These are phyloP conservation scores for Cistogaster globosa DNA, from an alignment of 2,888 invertebrate species.

Conservation along the genomic window DNA sequence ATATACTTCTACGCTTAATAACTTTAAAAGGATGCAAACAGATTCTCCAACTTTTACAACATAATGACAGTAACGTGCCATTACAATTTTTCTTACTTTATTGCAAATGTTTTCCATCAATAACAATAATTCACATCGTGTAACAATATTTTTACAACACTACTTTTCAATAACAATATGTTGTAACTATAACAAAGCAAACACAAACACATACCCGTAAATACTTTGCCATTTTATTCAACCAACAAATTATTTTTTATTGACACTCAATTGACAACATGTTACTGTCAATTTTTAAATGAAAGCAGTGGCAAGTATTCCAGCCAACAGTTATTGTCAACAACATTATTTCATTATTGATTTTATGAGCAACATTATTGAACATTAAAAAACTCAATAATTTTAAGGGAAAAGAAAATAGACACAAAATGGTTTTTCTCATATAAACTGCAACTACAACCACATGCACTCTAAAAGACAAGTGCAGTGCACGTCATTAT, in stretches of 20 bases:
- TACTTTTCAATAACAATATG: constrained; percentile 10
- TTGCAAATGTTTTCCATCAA: too few relatives aligned
- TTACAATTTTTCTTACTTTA: too few relatives aligned
- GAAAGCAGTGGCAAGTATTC: constrained; percentile 11
- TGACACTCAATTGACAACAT: constrained; percentile 64
- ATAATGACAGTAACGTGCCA: too few relatives aligned
- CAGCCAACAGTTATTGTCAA: constrained; percentile 38
- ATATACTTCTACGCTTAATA: too few relatives aligned
- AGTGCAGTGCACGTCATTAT: constrained; percentile 50
- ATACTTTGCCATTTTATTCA: constrained; percentile 2
- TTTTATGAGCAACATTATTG: constrained; percentile 46
- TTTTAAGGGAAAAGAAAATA: constrained; percentile 31
- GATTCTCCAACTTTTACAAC: too few relatives aligned
- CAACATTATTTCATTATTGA: constrained; percentile 32
- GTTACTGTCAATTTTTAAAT: constrained; percentile 44
- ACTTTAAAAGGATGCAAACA: too few relatives aligned
- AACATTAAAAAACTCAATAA: constrained; percentile 47
- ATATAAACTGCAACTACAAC: background rate
- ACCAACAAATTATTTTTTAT: constrained; percentile 56
- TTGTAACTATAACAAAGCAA: background rate
- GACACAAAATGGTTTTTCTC: constrained; percentile 12
- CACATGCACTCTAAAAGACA: background rate
- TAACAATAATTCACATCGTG: background rate
- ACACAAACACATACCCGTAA: background rate
- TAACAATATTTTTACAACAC: background rate